These are phyloP conservation scores for Thelaira solivaga DNA, from an alignment of 2,888 invertebrate genomes.

Conservation along the genomic window DNA sequence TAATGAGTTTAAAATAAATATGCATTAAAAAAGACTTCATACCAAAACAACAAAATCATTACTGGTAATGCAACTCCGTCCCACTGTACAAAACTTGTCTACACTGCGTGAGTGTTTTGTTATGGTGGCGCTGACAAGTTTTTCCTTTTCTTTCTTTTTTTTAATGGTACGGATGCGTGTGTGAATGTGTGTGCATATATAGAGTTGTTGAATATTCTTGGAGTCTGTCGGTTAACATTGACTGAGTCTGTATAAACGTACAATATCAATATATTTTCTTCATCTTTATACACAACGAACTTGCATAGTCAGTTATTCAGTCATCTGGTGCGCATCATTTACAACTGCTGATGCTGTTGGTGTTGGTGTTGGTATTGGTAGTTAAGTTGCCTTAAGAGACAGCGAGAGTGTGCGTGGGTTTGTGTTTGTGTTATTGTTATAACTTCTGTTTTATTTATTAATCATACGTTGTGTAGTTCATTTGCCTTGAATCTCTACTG, in stretches of 20 bases:
- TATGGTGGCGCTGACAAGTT: constrained; percentile 45
- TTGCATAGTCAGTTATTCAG: constrained; percentile 34
- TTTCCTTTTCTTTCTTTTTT: no score
- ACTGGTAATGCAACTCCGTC: no score
- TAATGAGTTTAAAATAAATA: no score
- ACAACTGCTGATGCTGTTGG: not conserved
- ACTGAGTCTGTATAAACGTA: not conserved
- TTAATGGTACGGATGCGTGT: no score
- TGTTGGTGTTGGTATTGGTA: not conserved
- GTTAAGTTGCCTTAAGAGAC: no score
- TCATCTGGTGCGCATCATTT: not conserved
- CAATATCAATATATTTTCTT: not conserved
- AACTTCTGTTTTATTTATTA: constrained; percentile 33
- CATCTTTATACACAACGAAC: constrained; percentile 18
- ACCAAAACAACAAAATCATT: no score
- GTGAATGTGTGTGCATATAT: no score
- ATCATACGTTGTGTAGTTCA: constrained; percentile 55
- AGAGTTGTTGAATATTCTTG: constrained; percentile 13
- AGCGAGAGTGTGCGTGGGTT: not conserved
- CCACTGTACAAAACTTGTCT: not conserved
- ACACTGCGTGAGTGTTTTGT: constrained; percentile 15
- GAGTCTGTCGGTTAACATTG: constrained; percentile 34
- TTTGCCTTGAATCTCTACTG: not conserved
- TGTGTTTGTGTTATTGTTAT: not conserved
- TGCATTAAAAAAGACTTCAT: no score